A percentile compares a stretch with the other conserved stretches of the same genome.
Evolutionary conservation across 2,888 invertebrate species (phyloP).

Genomic region (Linnaemya tessellans): DNA sequence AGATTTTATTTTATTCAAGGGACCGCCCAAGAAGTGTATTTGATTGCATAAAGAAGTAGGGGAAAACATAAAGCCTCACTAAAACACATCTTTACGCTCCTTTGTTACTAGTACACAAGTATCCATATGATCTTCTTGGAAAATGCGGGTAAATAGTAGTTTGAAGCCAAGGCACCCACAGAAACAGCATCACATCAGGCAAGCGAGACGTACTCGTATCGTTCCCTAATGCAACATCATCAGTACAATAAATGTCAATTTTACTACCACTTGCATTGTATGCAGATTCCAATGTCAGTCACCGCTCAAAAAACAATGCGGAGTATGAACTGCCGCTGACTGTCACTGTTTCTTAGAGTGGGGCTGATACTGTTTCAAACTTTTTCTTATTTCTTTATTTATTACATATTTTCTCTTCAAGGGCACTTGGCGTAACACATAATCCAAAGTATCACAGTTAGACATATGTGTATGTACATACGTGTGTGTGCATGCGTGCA

Average conservation of each 20-base stretch:
- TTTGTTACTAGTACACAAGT: conserved; percentile 11
- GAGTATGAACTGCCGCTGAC: background rate
- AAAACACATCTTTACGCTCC: conserved; percentile 61
- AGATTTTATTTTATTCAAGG: background rate
- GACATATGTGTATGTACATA: background rate
- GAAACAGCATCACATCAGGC: background rate
- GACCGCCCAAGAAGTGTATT: conserved; percentile 6
- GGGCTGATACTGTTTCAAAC: conserved; percentile 1
- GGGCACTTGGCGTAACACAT: conserved; percentile 57
- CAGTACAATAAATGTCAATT: background rate
- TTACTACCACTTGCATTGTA: background rate
- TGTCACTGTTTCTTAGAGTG: conserved; percentile 17
- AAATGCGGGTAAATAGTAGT: conserved; percentile 44
- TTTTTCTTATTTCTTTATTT: conserved; percentile 33
- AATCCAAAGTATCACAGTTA: conserved; percentile 53
- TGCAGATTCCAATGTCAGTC: background rate
- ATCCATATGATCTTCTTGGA: conserved; percentile 25
- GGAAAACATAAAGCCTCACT: conserved; percentile 53
- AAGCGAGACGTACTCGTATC: background rate
- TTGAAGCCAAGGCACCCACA: conserved; percentile 49
- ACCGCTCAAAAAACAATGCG: background rate
- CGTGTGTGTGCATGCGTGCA: background rate
- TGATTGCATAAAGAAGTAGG: conserved; percentile 17
- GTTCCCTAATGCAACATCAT: background rate
- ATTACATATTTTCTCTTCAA: conserved; percentile 43